Conservation (phyloP, 2,113 vertebrate genomes). For the Nothoprocta pentlandii region DNA sequence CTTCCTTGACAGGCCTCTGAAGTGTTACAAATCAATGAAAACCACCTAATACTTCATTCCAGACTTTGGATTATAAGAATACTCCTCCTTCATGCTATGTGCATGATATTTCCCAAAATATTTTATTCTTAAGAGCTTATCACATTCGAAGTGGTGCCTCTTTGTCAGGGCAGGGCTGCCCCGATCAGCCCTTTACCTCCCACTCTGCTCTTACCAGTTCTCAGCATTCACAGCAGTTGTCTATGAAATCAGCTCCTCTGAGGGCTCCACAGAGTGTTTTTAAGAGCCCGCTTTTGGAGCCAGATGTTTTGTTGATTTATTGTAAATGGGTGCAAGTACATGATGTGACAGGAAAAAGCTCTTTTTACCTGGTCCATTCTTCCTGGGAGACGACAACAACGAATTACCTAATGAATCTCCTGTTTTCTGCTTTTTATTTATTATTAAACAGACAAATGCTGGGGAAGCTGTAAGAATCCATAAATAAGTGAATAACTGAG, state of each 20-base stretch:
- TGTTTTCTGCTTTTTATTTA: not conserved
- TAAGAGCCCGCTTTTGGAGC: not conserved
- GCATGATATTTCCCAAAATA: not conserved
- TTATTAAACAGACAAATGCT: not conserved
- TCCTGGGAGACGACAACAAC: not conserved
- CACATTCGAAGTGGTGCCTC: not conserved
- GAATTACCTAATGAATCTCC: not conserved
- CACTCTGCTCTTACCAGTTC: not conserved
- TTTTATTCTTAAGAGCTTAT: not conserved
- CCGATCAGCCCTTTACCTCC: not conserved
- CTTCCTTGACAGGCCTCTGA: not conserved
- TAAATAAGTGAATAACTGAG: not conserved
- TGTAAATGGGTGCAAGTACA: not conserved
- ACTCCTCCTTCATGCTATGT: not conserved
- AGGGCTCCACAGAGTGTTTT: not conserved
- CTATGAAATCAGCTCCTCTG: not conserved
- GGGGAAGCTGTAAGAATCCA: not conserved
- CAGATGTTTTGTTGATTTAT: not conserved
- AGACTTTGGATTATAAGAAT: rapidly evolving
- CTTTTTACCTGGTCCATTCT: not conserved
- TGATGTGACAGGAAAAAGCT: not conserved
- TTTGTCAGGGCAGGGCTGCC: not conserved
- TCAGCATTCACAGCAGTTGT: not conserved
- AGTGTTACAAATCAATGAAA: not conserved
- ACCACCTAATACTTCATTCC: not conserved